Evolutionary conservation across 1,140 invertebrate species (phyloP), one percentile per base, ranked within the genome.

Genomic region (Lepidotrigona ventralis): DNA sequence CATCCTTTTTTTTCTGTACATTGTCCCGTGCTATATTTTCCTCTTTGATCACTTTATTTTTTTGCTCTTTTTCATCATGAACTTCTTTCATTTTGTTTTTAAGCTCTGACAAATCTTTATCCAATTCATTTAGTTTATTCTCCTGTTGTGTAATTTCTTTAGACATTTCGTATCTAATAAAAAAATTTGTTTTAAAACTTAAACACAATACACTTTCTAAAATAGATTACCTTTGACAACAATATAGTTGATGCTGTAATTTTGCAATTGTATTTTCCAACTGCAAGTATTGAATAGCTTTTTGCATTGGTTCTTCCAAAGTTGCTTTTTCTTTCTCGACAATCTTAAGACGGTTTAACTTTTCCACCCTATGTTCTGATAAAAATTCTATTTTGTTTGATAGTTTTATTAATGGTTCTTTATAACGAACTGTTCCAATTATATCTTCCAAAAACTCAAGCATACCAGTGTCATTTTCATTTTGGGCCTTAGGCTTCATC

Each of bases 361-460:
- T 99, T 93, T 99, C 98, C 72, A 96, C 95, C 60, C 98, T 95
- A 87, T 96, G 95, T 88, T 98, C 97, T 68, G 96, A 96, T 33
- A 98, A 94, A 60, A 96, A 94, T 88, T 99, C 98, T 5, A 99
- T 96, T 89, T 96, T 96, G 56, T 96, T 95, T 53, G 95, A 94
- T 29, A 99, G 94, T 90, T 97, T 96, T 86, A 97, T 96, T 77
- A 99, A 96, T 0, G 98, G 98, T 92, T 97, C 96, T 93, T 97
- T 97, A 88, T 97, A 99, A 75, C 99, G 95, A 46, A 96, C 96
- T 0, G 98, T 99, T 0, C 99, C 99, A 91, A 99, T 98, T 84
- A 99, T 99, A 92, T 99, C 99, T 94, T 99, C 99, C 23, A 99
- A 95, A 94, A 99, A 99, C 93, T 99, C 99, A 53, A 99, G 94